Evolutionary conservation across 1,140 invertebrate species (phyloP).

Genomic region (Lanistes nyassanus): DNA sequence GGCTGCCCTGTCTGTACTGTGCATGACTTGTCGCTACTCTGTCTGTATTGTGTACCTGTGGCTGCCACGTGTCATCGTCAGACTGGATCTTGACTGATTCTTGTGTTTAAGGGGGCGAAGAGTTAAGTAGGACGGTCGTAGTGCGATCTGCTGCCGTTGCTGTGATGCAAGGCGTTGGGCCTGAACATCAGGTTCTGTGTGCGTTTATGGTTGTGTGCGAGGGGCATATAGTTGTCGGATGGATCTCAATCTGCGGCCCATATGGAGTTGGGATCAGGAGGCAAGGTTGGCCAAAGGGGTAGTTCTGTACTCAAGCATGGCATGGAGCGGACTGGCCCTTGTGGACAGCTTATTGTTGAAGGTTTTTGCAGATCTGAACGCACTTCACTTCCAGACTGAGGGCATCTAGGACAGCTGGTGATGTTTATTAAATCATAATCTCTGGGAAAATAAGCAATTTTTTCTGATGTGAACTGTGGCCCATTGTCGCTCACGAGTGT

Average conservation of each 20-base stretch:
- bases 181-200: neutral
- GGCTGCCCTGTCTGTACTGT: too few relatives aligned
- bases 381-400: too few relatives aligned
- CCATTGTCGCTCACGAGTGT: constrained; percentile 6
- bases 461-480: too few relatives aligned
- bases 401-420: too few relatives aligned
- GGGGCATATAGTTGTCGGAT: neutral
- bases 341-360: neutral
- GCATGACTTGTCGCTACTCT: too few relatives aligned
- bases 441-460: too few relatives aligned
- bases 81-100: too few relatives aligned
- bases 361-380: neutral
- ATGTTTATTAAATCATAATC: too few relatives aligned
- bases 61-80: too few relatives aligned
- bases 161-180: neutral
- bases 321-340: neutral
- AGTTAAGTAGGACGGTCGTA: constrained; percentile 1
- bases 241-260: neutral
- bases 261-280: constrained; percentile 1
- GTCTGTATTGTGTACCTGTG: too few relatives aligned
- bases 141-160: neutral
- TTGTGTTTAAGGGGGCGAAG: neutral
- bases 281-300: neutral
- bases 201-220: neutral
- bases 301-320: neutral